Conservation (phyloP, 2,113 vertebrate genomes). For the Sporophila hypoxantha region DNA sequence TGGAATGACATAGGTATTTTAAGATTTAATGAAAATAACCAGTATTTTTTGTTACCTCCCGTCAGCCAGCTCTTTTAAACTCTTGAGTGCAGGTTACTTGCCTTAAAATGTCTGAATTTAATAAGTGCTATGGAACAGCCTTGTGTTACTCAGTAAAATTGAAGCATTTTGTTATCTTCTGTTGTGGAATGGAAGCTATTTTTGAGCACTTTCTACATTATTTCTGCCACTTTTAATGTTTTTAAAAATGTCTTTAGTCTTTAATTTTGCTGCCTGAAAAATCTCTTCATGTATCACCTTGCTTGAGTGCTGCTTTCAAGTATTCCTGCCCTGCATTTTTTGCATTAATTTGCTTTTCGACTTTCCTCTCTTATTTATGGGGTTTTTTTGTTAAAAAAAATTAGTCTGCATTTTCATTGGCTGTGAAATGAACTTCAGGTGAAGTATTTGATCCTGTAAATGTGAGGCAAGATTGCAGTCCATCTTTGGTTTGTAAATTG, state of each 20-base stretch:
- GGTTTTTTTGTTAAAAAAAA: neutral
- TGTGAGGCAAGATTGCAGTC: neutral
- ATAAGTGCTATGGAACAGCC: neutral
- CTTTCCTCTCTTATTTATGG: neutral
- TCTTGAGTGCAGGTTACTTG: neutral
- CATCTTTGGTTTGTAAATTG: neutral
- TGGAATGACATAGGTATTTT: neutral
- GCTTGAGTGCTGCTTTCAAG: neutral
- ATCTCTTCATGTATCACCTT: neutral
- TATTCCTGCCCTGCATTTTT: neutral
- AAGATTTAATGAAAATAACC: neutral
- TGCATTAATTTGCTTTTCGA: neutral
- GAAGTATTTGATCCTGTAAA: neutral
- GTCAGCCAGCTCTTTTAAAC: neutral
- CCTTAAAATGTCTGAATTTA: neutral
- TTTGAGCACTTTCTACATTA: neutral
- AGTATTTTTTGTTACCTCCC: neutral
- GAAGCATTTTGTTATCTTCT: conserved; percentile 14
- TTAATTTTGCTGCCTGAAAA: neutral
- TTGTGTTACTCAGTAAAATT: neutral
- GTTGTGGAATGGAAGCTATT: neutral
- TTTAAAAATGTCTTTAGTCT: neutral
- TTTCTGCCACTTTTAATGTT: neutral
- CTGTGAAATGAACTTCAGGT: neutral
- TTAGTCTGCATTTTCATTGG: neutral